Evolutionary conservation across 2,113 vertebrate species (phyloP).

Genomic region (Odocoileus virginianus): DNA sequence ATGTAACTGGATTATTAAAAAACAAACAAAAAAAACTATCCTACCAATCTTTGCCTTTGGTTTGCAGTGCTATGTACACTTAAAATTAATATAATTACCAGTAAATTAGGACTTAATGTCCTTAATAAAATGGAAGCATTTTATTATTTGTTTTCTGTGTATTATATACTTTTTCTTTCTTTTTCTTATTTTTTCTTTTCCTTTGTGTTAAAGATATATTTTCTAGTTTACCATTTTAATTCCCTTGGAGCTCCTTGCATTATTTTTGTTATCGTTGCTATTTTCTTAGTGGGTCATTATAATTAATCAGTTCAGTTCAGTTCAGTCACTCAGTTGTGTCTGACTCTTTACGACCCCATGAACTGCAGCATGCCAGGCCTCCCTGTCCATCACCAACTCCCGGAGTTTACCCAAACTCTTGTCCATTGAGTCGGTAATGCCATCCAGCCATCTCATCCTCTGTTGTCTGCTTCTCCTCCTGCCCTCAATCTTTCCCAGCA

Average conservation of each 20-base stretch:
- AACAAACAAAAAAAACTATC: neutral
- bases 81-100: neutral
- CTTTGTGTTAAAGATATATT: neutral
- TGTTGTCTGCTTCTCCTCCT: neutral
- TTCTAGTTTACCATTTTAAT: neutral
- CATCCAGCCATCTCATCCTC: neutral
- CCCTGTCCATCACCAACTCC: neutral
- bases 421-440: neutral
- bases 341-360: neutral
- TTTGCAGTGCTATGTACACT: neutral
- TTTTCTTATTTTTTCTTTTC: neutral
- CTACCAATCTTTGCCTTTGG: neutral
- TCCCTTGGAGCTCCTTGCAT: neutral
- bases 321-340: neutral
- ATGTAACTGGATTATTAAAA: neutral
- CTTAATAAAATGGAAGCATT: neutral
- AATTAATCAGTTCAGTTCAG: neutral
- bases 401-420: neutral
- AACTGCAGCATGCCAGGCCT: neutral
- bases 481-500: neutral
- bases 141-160: neutral
- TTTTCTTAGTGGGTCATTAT: neutral
- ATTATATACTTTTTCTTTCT: neutral
- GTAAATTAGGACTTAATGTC: neutral
- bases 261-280: neutral